Evolutionary conservation across 1,140 invertebrate species (phyloP).

Genomic region (Polypedilum pembai): DNA sequence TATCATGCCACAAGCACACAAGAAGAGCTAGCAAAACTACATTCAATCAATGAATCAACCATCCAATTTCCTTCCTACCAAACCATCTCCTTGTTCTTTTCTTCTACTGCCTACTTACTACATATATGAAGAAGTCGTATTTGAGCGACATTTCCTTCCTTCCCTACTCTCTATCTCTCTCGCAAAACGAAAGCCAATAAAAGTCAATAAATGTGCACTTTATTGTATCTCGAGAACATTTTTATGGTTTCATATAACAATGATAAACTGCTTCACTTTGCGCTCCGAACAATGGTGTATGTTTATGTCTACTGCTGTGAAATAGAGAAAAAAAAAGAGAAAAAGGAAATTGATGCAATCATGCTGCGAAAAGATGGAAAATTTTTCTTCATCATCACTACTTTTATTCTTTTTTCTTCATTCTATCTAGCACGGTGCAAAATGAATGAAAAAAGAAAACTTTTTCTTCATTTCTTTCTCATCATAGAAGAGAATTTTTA

Average conservation of each 20-base stretch:
- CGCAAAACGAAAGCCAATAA: background rate
- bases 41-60: background rate
- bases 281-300: background rate
- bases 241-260: constrained; percentile 13
- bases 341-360: constrained; percentile 2
- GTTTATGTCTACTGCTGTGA: background rate
- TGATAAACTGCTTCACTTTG: constrained; percentile 17
- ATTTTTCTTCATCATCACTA: background rate
- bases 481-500: no score
- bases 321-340: background rate
- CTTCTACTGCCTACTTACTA: background rate
- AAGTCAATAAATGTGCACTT: constrained; percentile 18
- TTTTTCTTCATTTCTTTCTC: no score
- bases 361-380: background rate
- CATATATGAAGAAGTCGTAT: background rate
- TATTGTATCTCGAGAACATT: constrained; percentile 18
- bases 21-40: no score
- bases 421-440: no score
- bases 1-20: background rate
- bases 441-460: no score
- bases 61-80: background rate
- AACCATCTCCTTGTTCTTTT: background rate
- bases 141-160: background rate
- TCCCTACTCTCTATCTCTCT: background rate
- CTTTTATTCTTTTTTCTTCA: no score